A percentile compares a stretch with the other conserved stretches of the same genome.
phyloP scores from a whole-genome alignment of 2,113 vertebrate genomes.

The Oenanthe melanoleuca region DNA sequence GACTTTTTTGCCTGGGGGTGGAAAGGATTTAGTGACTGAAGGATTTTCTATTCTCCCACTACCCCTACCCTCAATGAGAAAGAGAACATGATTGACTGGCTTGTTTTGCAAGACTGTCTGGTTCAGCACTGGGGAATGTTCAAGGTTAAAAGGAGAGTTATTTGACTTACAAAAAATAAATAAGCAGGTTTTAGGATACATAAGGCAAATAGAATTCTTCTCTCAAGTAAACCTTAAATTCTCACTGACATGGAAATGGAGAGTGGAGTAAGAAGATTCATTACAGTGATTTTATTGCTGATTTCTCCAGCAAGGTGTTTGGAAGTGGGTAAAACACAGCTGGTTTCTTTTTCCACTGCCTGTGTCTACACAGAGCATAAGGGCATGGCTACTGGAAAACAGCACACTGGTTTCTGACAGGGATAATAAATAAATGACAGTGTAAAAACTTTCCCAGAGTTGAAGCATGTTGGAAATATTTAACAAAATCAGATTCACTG shows the following conservation, averaged over 20 bases:
- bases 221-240: conserved; percentile 15
- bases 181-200: conserved; percentile 1
- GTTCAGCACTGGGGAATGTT: conserved; percentile 26
- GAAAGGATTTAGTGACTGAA: conserved; percentile 75
- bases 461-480: background rate
- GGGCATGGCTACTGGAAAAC: background rate
- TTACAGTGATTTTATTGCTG: background rate
- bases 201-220: background rate
- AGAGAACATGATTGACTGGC: conserved; percentile 61
- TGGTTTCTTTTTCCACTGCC: background rate
- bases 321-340: background rate
- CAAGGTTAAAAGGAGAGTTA: conserved; percentile 36
- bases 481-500: background rate
- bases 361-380: background rate
- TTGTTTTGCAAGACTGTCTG: conserved; percentile 63
- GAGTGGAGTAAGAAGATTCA: background rate
- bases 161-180: conserved; percentile 61
- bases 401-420: background rate
- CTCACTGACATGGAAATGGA: background rate
- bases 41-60: conserved; percentile 60
- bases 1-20: conserved; percentile 68
- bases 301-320: conserved; percentile 9
- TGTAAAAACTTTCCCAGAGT: background rate
- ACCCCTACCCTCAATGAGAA: conserved; percentile 41
- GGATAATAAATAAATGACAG: background rate